Evolutionary conservation across 2,888 invertebrate species (phyloP), one percentile per base, ranked within the genome.

Genomic region (Ophion ventricosus): DNA sequence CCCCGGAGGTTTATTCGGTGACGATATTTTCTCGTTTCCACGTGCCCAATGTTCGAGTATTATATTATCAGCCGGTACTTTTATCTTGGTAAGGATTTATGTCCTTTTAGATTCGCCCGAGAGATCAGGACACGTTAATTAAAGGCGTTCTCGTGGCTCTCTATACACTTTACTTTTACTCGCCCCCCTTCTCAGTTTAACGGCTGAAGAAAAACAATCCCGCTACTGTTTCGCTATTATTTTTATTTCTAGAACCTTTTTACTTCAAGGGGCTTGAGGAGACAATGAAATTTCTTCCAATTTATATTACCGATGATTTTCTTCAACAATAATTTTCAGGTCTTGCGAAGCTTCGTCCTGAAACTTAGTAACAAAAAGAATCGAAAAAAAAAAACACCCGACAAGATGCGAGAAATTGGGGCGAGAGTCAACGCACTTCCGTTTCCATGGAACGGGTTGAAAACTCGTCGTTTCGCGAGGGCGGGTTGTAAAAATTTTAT

Each of bases 401-500:
- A 49, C 49, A 49, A 49, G 17, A 49, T n/a, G n/a, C 29, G 66
- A 61, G 67, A 35, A 67, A 5, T 35, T 23, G 73, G 23, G 29
- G 11, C 63, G n/a, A 63, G 63, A 63, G 26, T 59, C 57, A 49
- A 17, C 23, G 67, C 56, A 61, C 40, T 66, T 63, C 20, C 0
- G 20, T 69, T 80, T 29, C 17, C 29, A 59, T 59, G 54, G 74
- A 67, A 49, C 49, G 59, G 66, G 43, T 67, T 80, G 63, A 74
- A 74, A 49, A 49, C 49, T 49, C 49, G 17, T 66, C 59, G 40
- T 29, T 7, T 23, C 23, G 78, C 35, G 23, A 56, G 56, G n/a
- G 29, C 7, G 63, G 56, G 74, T 49, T 74, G 73, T 80, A 74
- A 73, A 72, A 67, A 8, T 72, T 64, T 80, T 74, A 80, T 74